Evolutionary conservation across 2,797 vertebrate genomes (phyloP).

Genomic region (Loriculus beryllinus): DNA sequence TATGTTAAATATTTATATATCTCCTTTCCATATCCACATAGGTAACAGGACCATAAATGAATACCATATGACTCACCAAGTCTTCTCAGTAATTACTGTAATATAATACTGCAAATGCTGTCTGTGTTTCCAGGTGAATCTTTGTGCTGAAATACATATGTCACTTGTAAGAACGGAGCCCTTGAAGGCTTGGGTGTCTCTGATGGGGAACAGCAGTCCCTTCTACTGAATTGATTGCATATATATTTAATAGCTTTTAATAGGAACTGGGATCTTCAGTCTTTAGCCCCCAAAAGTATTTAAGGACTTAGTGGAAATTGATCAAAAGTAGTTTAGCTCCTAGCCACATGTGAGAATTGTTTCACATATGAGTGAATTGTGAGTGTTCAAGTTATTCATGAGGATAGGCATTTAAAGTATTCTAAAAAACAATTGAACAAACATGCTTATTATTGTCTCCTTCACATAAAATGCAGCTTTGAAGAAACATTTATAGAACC

Average conservation of each 20-base stretch:
- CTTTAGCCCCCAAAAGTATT: background rate
- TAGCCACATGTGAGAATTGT: background rate
- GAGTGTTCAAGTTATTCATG: background rate
- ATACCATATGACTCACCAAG: background rate
- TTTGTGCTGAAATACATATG: background rate
- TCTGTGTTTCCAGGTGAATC: background rate
- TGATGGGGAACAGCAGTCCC: background rate
- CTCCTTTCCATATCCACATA: background rate
- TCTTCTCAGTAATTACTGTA: background rate
- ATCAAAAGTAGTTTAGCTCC: background rate
- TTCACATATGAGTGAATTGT: background rate
- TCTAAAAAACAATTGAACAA: background rate
- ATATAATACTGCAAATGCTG: background rate
- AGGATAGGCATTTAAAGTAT: background rate
- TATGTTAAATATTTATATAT: slow-evolving; percentile 2
- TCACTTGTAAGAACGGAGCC: background rate
- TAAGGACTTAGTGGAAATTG: background rate
- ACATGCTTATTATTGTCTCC: background rate
- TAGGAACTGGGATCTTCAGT: background rate
- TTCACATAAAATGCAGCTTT: background rate
- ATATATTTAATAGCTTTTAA: background rate
- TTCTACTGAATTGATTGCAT: background rate
- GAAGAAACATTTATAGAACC: background rate
- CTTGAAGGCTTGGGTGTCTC: background rate
- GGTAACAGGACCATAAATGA: background rate